Evolutionary conservation across 2,113 vertebrate species (phyloP), one percentile per base, ranked within the genome.

Genomic region (Strix aluco): DNA sequence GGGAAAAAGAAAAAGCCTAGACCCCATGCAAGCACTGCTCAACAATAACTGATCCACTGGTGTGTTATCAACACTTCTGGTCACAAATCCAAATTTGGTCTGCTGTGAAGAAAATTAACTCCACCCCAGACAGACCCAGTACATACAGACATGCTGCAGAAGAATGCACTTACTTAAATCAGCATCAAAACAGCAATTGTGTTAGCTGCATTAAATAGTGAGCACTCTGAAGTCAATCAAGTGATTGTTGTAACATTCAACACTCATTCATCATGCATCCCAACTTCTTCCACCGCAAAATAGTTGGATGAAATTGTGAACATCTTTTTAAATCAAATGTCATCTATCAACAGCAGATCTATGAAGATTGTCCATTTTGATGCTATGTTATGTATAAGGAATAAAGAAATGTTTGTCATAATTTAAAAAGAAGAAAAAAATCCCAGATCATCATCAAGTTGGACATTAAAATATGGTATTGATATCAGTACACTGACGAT

Each of bases 401-500:
- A 55, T 40, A 59, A 82, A 32, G 8, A 86, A 80, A 42, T 57
- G 9, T 34, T 70, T 44, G 11, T 14, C 81, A 18, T 18, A 34
- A 88, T 51, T 77, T n/a, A 15, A 74, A 78, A 78, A 23, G 7
- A 32, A 75, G 27, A 75, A 57, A 77, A 72, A 55, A 22, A 10
- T 13, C 15, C 29, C 15, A 67, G 4, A 69, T 42, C 15, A 44
- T n/a, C 0, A 1, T 75, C 9, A 47, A 44, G 13, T 1, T 57
- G 17, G 66, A 61, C 14, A 69, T 40, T 10, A 69, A 63, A 75
- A 47, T 36, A 23, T 5, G 6, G 11, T 57, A 26, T 5, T 36
- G 27, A 36, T 25, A 6, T 22, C 23, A 85, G 10, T 8, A 55
- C 18, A 6, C 5, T 80, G 85, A 72, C 69, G 12, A 44, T 22